Evolutionary conservation across 2,888 invertebrate species (phyloP).

Genomic region (Mechanitis messenoides): DNA sequence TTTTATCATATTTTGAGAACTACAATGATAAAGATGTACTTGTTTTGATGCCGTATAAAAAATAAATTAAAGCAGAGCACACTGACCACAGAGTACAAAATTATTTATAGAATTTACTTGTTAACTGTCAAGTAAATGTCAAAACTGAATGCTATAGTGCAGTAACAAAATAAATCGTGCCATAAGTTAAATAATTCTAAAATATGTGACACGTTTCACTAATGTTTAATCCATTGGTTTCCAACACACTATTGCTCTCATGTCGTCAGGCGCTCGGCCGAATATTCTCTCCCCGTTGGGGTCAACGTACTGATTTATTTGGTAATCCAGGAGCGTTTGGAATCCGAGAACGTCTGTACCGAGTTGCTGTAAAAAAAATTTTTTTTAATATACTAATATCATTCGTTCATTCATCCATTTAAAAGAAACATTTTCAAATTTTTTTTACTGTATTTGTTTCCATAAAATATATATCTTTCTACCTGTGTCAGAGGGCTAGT

Average conservation of each 20-base stretch:
- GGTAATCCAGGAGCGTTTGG: constrained; percentile 84
- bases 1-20: not conserved
- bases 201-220: not conserved
- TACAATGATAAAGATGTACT: not conserved
- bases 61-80: no score
- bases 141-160: not conserved
- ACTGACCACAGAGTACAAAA: no score
- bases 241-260: constrained; percentile 88
- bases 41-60: no score
- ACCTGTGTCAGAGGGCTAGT: constrained; percentile 93
- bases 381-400: not conserved
- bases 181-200: not conserved
- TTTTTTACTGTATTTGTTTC: no score
- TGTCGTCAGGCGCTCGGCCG: constrained; percentile 83
- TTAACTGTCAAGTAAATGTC: not conserved
- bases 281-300: constrained; percentile 85
- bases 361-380: constrained; percentile 83
- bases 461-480: no score
- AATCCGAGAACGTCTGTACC: constrained; percentile 87
- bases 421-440: not conserved
- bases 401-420: not conserved
- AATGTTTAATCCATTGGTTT: constrained; percentile 68
- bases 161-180: not conserved
- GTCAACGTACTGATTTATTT: constrained; percentile 87
- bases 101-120: not conserved